Conservation (phyloP, 1,140 invertebrate genomes). For the Temnothorax curvispinosus region DNA sequence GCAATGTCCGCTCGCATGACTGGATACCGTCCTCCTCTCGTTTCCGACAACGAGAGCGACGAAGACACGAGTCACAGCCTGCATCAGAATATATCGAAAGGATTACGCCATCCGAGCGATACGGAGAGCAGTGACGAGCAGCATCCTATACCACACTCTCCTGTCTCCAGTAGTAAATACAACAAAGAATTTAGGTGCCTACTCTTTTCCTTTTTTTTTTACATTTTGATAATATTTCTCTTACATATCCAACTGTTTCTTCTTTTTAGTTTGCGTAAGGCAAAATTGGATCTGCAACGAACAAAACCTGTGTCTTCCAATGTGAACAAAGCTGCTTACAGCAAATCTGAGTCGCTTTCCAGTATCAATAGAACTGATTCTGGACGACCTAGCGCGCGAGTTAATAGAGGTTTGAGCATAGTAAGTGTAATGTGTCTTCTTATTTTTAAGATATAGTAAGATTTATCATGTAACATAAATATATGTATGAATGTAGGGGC, state of each 20-base stretch:
- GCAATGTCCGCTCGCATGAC: constrained; percentile 87
- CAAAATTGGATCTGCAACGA: constrained; percentile 69
- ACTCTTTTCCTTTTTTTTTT: background rate
- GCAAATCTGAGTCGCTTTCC: constrained; percentile 69
- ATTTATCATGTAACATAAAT: background rate
- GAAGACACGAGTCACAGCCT: constrained; percentile 80
- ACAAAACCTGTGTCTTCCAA: constrained; percentile 64
- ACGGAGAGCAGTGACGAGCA: constrained; percentile 79
- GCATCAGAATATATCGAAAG: constrained; percentile 72
- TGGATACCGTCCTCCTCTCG: constrained; percentile 76
- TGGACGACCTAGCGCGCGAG: constrained; percentile 88
- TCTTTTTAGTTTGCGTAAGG: constrained; percentile 67
- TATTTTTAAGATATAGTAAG: background rate
- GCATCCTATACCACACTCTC: constrained; percentile 65
- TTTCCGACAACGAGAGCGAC: constrained; percentile 79
- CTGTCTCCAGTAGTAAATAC: constrained; percentile 86
- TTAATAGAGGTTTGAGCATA: constrained; percentile 76
- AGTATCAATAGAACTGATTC: constrained; percentile 87
- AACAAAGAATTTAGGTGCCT: constrained; percentile 85
- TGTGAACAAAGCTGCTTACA: constrained; percentile 64
- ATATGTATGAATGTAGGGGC: constrained; percentile 43
- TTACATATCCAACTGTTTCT: constrained; percentile 6
- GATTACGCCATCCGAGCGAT: constrained; percentile 72
- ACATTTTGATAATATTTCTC: background rate
- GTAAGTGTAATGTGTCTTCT: constrained; percentile 47